Conservation (phyloP, 2,888 invertebrate genomes). For the Caenorhabditis sulstoni region DNA sequence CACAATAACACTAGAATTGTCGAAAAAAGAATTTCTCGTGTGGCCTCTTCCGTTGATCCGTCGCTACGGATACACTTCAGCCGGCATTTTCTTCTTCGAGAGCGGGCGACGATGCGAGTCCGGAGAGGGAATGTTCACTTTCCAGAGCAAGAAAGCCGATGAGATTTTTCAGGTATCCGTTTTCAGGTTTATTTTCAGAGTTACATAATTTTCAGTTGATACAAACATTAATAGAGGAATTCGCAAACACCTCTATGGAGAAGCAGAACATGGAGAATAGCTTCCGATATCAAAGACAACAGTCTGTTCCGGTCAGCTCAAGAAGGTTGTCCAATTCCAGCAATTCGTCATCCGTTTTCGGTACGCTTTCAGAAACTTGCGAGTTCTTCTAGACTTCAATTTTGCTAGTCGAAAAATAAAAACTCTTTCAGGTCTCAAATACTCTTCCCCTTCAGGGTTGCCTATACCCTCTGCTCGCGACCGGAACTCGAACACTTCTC, state of each 20-base stretch:
- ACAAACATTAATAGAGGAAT: slow-evolving; percentile 69
- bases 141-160: slow-evolving; percentile 78
- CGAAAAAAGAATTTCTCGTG: slow-evolving; percentile 67
- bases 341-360: slow-evolving; percentile 37
- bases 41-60: slow-evolving; percentile 77
- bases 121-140: slow-evolving; percentile 79
- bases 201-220: slow-evolving; percentile 61
- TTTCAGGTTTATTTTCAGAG: too few relatives aligned
- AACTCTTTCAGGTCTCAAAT: slow-evolving; percentile 39
- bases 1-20: slow-evolving; percentile 70
- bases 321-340: slow-evolving; percentile 48
- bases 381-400: too few relatives aligned
- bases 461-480: slow-evolving; percentile 42
- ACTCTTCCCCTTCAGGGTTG: too few relatives aligned
- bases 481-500: slow-evolving; percentile 59
- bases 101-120: slow-evolving; percentile 77
- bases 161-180: slow-evolving; percentile 75
- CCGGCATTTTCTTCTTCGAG: slow-evolving; percentile 78
- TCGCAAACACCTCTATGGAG: slow-evolving; percentile 62
- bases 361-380: not conserved
- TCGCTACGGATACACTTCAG: slow-evolving; percentile 77
- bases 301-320: slow-evolving; percentile 54
- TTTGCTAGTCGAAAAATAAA: too few relatives aligned
- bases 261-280: slow-evolving; percentile 52
- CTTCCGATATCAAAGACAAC: slow-evolving; percentile 53